A percentile compares a stretch with the other conserved stretches of the same genome.
These are phyloP conservation scores for Diabrotica undecimpunctata DNA, from an alignment of 1,140 invertebrate species.

Conservation along the genomic window DNA sequence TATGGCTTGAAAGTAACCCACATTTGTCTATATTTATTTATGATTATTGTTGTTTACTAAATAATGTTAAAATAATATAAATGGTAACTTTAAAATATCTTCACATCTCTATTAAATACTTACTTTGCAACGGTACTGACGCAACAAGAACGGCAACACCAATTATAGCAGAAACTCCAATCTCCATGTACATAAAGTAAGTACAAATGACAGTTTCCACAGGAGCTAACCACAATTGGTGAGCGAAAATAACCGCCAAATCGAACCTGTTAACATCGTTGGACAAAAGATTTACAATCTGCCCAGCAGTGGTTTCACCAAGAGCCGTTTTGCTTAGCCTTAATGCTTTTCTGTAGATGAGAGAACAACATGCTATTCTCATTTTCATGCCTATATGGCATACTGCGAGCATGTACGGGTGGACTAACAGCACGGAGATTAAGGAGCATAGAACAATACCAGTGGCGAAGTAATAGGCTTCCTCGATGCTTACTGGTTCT, in stretches of 20 bases:
- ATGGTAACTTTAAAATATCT: background rate
- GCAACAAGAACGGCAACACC: conserved; percentile 76
- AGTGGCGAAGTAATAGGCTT: conserved; percentile 58
- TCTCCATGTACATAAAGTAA: conserved; percentile 74
- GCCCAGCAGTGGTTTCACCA: conserved; percentile 72
- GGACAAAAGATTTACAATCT: conserved; percentile 83
- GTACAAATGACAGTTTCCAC: conserved; percentile 74
- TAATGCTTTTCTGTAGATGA: conserved; percentile 75
- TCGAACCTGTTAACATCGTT: conserved; percentile 79
- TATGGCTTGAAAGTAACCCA: background rate
- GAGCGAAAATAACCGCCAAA: conserved; percentile 64
- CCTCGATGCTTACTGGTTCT: conserved; percentile 46
- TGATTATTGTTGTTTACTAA: background rate
- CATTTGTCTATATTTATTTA: conserved; percentile 4
- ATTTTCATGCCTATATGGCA: conserved; percentile 70
- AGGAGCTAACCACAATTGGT: conserved; percentile 80
- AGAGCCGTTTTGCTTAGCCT: conserved; percentile 71
- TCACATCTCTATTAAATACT: conserved; percentile 23
- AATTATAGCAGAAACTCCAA: conserved; percentile 72
- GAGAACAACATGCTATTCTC: conserved; percentile 65
- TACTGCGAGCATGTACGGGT: conserved; percentile 69
- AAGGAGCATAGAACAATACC: conserved; percentile 56
- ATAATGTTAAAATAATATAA: conserved; percentile 11
- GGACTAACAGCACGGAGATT: conserved; percentile 45
- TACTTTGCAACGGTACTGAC: conserved; percentile 83